Evolutionary conservation across 2,888 invertebrate species (phyloP).

Genomic region (Hecatera dysodea): DNA sequence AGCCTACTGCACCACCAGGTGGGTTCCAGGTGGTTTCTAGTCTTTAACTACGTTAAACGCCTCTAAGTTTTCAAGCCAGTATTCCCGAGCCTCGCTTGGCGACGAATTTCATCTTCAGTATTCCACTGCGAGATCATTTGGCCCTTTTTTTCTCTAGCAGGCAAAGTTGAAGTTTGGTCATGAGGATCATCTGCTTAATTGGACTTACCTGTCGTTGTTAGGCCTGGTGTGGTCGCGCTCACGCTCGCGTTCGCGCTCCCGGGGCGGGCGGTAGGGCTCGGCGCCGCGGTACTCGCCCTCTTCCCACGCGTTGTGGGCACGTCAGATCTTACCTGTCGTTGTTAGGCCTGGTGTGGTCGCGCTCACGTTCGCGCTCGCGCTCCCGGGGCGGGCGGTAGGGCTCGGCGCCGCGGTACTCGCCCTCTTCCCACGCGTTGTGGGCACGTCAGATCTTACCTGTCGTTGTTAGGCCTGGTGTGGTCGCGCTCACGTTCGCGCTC

Average conservation of each 20-base stretch:
- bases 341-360: conserved; percentile 70
- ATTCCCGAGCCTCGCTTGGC: no score
- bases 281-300: conserved; percentile 69
- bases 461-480: conserved; percentile 74
- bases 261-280: conserved; percentile 76
- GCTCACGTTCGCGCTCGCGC: conserved; percentile 67
- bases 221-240: conserved; percentile 65
- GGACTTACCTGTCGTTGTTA: conserved; percentile 80
- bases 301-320: conserved; percentile 77
- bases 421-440: conserved; percentile 72
- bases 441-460: conserved; percentile 88
- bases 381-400: conserved; percentile 75
- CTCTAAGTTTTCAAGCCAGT: no score
- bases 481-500: conserved; percentile 66
- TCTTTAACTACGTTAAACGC: no score
- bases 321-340: conserved; percentile 87
- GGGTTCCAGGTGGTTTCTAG: no score
- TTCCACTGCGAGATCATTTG: no score
- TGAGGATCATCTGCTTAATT: no score
- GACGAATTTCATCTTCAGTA: no score
- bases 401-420: conserved; percentile 70
- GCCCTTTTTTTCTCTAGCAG: no score
- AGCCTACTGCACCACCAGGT: no score
- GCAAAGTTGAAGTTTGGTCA: no score
- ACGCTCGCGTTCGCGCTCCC: conserved; percentile 68